Conservation (phyloP, 1,140 invertebrate species). For the Ceratina japonica region DNA sequence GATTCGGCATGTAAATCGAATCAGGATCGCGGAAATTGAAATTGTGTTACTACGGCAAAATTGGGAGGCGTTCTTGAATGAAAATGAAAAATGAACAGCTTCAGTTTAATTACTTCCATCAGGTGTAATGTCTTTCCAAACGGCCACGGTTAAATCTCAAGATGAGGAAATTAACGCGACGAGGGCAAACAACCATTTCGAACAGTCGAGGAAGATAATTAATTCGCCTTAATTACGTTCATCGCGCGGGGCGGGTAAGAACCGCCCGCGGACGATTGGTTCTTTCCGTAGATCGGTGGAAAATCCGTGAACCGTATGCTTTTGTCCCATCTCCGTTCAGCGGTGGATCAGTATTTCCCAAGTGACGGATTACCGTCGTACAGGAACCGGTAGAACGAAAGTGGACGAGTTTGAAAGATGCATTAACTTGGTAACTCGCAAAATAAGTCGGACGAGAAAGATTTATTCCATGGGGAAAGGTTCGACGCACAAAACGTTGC, state of each 20-base stretch:
- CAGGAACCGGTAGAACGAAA: neutral
- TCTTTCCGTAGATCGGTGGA: neutral
- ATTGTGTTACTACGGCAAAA: too few relatives aligned
- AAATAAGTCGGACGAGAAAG: neutral
- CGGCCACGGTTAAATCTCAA: neutral
- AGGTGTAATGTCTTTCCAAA: neutral
- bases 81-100: neutral
- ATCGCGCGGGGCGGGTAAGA: neutral
- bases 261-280: too few relatives aligned
- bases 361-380: conserved; percentile 16
- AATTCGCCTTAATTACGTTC: neutral
- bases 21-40: neutral
- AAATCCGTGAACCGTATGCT: neutral
- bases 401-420: neutral
- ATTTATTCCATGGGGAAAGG: neutral
- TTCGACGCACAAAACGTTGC: neutral
- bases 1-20: neutral
- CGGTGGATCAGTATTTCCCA: neutral
- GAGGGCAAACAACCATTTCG: neutral
- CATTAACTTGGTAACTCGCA: neutral
- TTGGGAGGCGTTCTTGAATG: neutral
- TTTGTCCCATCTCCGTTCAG: neutral
- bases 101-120: neutral
- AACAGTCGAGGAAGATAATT: neutral
- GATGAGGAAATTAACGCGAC: neutral